These are phyloP conservation scores for Archilochus colubris DNA, from an alignment of 2,113 vertebrate species.

Conservation along the genomic window DNA sequence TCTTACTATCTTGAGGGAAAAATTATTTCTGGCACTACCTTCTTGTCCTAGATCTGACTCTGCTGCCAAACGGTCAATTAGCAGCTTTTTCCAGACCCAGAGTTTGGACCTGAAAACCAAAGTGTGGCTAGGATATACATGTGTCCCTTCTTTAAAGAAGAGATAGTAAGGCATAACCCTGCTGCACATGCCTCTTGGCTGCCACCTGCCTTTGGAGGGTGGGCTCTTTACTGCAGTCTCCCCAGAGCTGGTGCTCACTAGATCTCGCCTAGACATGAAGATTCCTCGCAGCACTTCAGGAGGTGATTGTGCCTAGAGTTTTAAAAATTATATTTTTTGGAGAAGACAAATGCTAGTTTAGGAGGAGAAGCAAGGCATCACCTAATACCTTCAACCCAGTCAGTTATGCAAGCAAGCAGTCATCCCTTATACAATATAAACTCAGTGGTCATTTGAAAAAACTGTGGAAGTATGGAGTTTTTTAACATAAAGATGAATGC, in stretches of 20 bases:
- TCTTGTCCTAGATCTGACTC: background rate
- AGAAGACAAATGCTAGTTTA: background rate
- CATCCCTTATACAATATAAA: background rate
- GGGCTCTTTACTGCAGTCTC: too few relatives aligned
- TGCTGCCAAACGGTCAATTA: background rate
- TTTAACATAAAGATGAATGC: background rate
- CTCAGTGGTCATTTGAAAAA: background rate
- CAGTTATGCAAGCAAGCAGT: background rate
- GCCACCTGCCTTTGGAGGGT: background rate
- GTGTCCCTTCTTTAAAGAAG: background rate
- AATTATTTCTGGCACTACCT: background rate
- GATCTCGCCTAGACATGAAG: background rate
- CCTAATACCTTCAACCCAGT: background rate
- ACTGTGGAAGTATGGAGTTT: background rate
- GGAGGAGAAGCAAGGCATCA: background rate
- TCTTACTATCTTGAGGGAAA: background rate
- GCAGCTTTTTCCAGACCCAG: background rate
- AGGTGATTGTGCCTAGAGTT: background rate
- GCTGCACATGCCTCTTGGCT: rapidly evolving
- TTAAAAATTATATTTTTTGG: background rate
- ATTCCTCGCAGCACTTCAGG: background rate
- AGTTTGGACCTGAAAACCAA: background rate
- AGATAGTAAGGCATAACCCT: background rate
- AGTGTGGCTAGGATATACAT: background rate
- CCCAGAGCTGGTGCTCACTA: background rate